Percentiles rank a stretch among this genome's conserved stretches.
These are phyloP conservation scores for Spisula subtruncata DNA, from an alignment of 2,888 invertebrate species.

Conservation along the genomic window DNA sequence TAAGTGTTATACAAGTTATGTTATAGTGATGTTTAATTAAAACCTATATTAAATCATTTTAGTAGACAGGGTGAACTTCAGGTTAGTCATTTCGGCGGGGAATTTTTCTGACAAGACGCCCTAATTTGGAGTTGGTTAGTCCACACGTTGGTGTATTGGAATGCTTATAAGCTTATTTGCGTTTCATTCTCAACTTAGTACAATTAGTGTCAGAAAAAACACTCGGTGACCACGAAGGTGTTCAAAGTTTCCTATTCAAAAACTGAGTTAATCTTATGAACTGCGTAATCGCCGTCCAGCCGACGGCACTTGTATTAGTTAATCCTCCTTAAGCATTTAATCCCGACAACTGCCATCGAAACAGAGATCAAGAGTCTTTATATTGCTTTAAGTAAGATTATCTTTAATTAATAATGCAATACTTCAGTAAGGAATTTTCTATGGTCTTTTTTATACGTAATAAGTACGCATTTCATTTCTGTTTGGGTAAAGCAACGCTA, in stretches of 20 bases:
- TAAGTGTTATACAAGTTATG: too few species aligned
- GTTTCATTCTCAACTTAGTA: not conserved
- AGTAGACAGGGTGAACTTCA: not conserved
- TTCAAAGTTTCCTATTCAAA: constrained; percentile 8
- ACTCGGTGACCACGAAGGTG: constrained; percentile 34
- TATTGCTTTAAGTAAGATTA: constrained; percentile 24
- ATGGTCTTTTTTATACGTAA: not conserved
- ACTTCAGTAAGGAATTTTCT: not conserved
- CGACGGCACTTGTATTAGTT: constrained; percentile 41
- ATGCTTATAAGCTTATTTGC: not conserved
- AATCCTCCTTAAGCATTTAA: constrained; percentile 60
- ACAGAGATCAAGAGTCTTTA: constrained; percentile 47
- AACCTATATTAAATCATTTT: not conserved
- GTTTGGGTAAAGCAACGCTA: not conserved
- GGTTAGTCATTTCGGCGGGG: not conserved
- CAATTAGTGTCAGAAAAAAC: constrained; percentile 7
- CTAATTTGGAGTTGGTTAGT: not conserved
- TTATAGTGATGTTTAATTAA: too few species aligned
- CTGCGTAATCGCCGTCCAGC: constrained; percentile 23
- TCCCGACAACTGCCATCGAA: constrained; percentile 58
- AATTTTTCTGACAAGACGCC: not conserved
- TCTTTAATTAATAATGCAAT: constrained; percentile 41
- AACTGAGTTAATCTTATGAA: not conserved
- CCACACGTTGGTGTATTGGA: constrained; percentile 6
- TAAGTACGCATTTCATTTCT: not conserved